phyloP scores from a whole-genome alignment of 2,113 vertebrate genomes.

The Cololabis saira region DNA sequence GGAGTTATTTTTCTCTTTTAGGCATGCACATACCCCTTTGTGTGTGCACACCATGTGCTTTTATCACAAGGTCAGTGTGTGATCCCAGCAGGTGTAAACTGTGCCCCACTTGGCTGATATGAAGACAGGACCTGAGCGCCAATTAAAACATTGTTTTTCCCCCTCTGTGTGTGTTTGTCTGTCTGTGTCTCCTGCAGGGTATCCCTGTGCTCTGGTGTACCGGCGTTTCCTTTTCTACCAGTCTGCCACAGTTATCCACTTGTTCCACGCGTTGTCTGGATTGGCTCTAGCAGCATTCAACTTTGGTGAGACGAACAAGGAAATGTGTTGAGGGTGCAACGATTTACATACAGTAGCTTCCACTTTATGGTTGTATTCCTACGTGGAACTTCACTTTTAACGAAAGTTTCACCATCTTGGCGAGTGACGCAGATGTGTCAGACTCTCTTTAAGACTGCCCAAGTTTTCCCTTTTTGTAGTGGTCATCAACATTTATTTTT shows the following conservation, averaged over 20 bases:
- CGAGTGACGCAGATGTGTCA: too few relatives aligned
- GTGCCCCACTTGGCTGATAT: conserved; percentile 5
- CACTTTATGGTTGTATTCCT: too few relatives aligned
- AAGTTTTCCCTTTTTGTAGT: too few relatives aligned
- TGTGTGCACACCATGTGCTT: neutral
- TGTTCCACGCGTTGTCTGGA: conserved; percentile 90
- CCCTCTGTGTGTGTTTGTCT: conserved; percentile 9
- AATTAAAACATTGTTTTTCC: conserved; percentile 13
- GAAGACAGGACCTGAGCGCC: neutral
- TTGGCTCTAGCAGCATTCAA: conserved; percentile 95
- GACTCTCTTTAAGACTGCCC: too few relatives aligned
- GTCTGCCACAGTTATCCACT: conserved; percentile 88
- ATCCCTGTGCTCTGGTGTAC: conserved; percentile 93
- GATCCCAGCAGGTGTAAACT: conserved; percentile 8
- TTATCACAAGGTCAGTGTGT: conserved; percentile 28
- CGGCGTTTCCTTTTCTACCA: conserved; percentile 90
- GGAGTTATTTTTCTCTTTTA: too few relatives aligned
- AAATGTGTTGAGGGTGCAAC: neutral
- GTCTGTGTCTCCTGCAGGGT: conserved; percentile 80
- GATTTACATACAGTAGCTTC: too few relatives aligned
- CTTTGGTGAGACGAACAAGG: conserved; percentile 88
- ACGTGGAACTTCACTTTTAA: too few relatives aligned
- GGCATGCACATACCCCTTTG: neutral
- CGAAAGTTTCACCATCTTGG: too few relatives aligned
- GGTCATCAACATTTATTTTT: too few relatives aligned